Percentiles rank a stretch among this genome's conserved stretches.
These are phyloP conservation scores for Polyodon spathula DNA, from an alignment of 2,113 vertebrate species.

Conservation along the genomic window DNA sequence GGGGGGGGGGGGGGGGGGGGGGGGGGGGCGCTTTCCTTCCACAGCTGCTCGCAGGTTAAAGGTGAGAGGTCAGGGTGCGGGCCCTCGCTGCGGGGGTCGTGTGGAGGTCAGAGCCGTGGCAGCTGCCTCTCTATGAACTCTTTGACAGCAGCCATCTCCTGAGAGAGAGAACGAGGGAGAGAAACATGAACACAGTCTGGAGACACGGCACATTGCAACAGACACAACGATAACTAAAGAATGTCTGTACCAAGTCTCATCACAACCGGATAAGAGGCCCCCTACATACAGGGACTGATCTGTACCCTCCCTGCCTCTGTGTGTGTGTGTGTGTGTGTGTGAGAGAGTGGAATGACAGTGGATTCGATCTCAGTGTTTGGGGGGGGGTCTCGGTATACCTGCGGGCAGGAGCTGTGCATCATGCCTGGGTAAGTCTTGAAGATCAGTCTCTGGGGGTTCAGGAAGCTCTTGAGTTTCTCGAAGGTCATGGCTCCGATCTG, in stretches of 20 bases:
- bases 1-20: constrained; percentile 29
- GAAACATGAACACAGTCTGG: not conserved
- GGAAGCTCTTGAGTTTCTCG: constrained; percentile 76
- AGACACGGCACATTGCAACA: not conserved
- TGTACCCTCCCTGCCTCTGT: too few relatives aligned
- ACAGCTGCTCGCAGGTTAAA: constrained; percentile 43
- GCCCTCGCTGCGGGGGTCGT: constrained; percentile 48
- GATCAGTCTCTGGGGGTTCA: constrained; percentile 71
- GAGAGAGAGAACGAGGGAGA: constrained; percentile 24
- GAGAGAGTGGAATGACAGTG: too few relatives aligned
- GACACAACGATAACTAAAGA: rapidly evolving
- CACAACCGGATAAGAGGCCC: too few relatives aligned
- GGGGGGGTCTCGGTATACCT: constrained; percentile 72
- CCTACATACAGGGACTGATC: too few relatives aligned
- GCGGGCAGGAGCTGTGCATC: constrained; percentile 79
- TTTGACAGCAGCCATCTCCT: constrained; percentile 94
- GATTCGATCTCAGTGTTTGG: too few relatives aligned
- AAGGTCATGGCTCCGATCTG: constrained; percentile 80
- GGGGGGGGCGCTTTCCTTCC: constrained; percentile 68
- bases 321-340: too few relatives aligned
- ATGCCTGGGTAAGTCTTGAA: constrained; percentile 82
- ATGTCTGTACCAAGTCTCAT: too few relatives aligned
- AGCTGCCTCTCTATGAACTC: constrained; percentile 91
- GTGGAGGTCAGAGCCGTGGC: constrained; percentile 77
- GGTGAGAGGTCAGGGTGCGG: constrained; percentile 58